Percentiles rank a stretch among this genome's conserved stretches.
phyloP scores from a whole-genome alignment of 2,113 vertebrate species.

The Nyctibius bracteatus region DNA sequence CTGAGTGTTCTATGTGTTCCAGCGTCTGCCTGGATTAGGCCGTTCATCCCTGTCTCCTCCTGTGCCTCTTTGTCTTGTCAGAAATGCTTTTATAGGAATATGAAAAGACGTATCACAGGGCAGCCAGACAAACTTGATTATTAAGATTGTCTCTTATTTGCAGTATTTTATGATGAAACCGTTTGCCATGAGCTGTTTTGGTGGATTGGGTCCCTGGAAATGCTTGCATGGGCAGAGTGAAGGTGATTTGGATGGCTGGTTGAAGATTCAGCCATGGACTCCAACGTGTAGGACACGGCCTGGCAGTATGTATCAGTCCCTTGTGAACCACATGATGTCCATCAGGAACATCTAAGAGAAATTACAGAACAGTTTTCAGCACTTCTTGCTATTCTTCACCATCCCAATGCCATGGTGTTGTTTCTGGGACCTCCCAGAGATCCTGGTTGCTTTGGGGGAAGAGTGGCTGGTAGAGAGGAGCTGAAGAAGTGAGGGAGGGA shows the following conservation, averaged over 20 bases:
- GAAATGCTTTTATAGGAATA: background rate
- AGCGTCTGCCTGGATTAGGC: background rate
- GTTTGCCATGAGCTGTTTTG: background rate
- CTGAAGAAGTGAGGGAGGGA: background rate
- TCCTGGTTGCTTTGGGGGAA: background rate
- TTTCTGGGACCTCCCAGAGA: background rate
- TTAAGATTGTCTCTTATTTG: background rate
- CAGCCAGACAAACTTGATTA: background rate
- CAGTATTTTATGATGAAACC: background rate
- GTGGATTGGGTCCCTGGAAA: background rate
- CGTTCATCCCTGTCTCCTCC: background rate
- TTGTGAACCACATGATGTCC: rapidly evolving
- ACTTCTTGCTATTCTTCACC: background rate
- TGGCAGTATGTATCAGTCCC: background rate
- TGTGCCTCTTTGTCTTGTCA: background rate
- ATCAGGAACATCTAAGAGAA: background rate
- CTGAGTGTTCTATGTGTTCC: background rate
- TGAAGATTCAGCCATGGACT: background rate
- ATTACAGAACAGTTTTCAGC: background rate
- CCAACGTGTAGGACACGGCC: rapidly evolving
- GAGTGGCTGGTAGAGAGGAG: background rate
- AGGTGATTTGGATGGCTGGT: background rate
- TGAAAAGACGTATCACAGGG: rapidly evolving
- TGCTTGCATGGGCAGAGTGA: background rate
- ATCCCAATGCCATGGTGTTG: background rate